phyloP scores from a whole-genome alignment of 1,140 invertebrate genomes.

The Pseudomyrmex gracilis region DNA sequence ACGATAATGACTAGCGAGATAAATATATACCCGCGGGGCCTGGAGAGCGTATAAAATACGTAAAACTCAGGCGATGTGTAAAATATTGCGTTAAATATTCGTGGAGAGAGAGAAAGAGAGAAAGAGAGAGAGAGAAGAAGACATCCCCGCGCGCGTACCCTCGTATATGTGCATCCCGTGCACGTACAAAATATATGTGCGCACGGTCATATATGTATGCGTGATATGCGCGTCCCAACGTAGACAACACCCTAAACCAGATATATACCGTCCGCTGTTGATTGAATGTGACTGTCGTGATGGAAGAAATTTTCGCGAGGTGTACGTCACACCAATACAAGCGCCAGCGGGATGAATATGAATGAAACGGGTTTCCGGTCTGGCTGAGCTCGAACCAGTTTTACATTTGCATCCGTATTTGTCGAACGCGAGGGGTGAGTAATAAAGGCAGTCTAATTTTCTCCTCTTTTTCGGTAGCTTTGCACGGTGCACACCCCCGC shows the following conservation, averaged over 20 bases:
- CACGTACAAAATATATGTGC: constrained; percentile 46
- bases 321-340: constrained; percentile 66
- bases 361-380: constrained; percentile 76
- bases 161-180: too few species aligned
- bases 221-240: constrained; percentile 33
- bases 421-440: constrained; percentile 65
- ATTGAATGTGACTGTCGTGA: constrained; percentile 75
- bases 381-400: constrained; percentile 70
- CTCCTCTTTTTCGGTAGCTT: constrained; percentile 73
- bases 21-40: constrained; percentile 9
- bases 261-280: constrained; percentile 61
- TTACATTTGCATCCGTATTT: constrained; percentile 74
- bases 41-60: constrained; percentile 42
- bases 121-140: constrained; percentile 8
- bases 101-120: background rate
- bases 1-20: constrained; percentile 33
- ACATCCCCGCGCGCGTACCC: constrained; percentile 39
- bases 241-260: constrained; percentile 19
- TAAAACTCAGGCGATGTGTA: constrained; percentile 61
- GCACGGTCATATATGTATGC: background rate
- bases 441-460: constrained; percentile 74
- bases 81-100: constrained; percentile 70
- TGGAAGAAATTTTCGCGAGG: constrained; percentile 73
- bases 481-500: constrained; percentile 44
- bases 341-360: constrained; percentile 72